Percentiles rank a stretch among this genome's conserved stretches.
Evolutionary conservation across 1,140 invertebrate species (phyloP).

Genomic region (Drosophila busckii): DNA sequence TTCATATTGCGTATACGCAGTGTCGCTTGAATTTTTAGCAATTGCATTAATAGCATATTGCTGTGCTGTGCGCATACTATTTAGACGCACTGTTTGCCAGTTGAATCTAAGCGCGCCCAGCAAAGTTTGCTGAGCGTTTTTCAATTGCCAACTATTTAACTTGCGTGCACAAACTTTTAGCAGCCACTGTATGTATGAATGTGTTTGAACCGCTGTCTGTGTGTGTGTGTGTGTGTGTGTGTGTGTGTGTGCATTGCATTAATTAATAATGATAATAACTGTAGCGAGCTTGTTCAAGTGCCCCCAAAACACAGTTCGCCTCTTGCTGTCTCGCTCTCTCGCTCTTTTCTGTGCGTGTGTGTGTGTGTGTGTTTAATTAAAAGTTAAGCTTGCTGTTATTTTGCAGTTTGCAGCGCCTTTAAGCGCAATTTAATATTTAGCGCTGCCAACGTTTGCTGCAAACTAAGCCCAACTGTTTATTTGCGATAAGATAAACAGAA

Average conservation of each 20-base stretch:
- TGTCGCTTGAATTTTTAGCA: too few species aligned
- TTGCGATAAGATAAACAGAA: too few species aligned
- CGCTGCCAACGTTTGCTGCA: slow-evolving; percentile 48
- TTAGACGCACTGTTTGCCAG: too few species aligned
- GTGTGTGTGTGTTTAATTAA: slow-evolving; percentile 49
- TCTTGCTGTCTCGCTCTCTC: not conserved
- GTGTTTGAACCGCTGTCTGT: not conserved
- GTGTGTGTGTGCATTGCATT: slow-evolving; percentile 48
- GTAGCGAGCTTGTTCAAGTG: slow-evolving; percentile 29
- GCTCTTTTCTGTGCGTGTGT: not conserved
- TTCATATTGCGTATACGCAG: too few species aligned
- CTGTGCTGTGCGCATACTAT: too few species aligned
- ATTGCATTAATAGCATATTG: too few species aligned
- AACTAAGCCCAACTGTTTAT: slow-evolving; percentile 46
- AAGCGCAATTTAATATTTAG: slow-evolving; percentile 68
- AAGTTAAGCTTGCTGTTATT: slow-evolving; percentile 61
- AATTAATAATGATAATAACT: slow-evolving; percentile 70
- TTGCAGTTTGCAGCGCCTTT: slow-evolving; percentile 58
- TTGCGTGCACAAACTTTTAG: slow-evolving; percentile 52
- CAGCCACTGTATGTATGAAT: slow-evolving; percentile 27
- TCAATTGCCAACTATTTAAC: slow-evolving; percentile 71
- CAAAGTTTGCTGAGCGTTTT: slow-evolving; percentile 57
- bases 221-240: not conserved
- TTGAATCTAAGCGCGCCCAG: slow-evolving; percentile 44
- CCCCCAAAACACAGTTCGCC: not conserved